Evolutionary conservation across 2,797 vertebrate genomes (phyloP), one percentile per base, ranked within the genome.

Genomic region (Odontamblyopus rebecca): DNA sequence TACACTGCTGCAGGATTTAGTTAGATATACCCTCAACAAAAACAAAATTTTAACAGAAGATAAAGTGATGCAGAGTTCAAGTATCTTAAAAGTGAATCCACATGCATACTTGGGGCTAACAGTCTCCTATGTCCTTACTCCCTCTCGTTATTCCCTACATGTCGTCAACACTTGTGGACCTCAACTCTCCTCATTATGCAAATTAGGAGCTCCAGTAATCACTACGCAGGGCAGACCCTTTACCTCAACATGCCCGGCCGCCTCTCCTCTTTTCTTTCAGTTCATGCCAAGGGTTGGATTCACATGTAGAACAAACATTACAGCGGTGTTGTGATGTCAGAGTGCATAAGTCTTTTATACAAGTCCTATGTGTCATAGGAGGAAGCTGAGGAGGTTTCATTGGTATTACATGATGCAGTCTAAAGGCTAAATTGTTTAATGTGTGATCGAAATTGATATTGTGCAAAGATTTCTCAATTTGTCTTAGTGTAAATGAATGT

Each of bases 141-240:
- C 72, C 61, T 5, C 80, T 89, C 81, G 63, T 74, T 77, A 89
- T 91, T 89, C 90, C 57, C 75, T 50, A 41, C 88, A 86, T 88
- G 79, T 84, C 67, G 73, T 72, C 70, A 80, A 71, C 19, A 76
- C 86, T 87, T 76, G 84, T 77, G 59, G 80, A 85, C 80, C 85
- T 86, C 82, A 78, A 88, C 85, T 79, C 84, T 89, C 77, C 83
- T 93, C 91, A 93, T 92, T 92, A 92, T 88, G 91, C 83, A 92
- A 91, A 93, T 93, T 90, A 92, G 89, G 83, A 89, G 89, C 85
- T 82, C 72, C 84, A 90, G 85, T 90, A 90, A 91, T 93, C 91
- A 91, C 87, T 76, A 79, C 27, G 35, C 85, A 62, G 81, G 82
- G 88, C 83, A 86, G 76, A 75, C 79, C 72, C 83, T 78, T 76